These are phyloP conservation scores for Sula dactylatra DNA, from an alignment of 2,113 vertebrate species.

Conservation along the genomic window DNA sequence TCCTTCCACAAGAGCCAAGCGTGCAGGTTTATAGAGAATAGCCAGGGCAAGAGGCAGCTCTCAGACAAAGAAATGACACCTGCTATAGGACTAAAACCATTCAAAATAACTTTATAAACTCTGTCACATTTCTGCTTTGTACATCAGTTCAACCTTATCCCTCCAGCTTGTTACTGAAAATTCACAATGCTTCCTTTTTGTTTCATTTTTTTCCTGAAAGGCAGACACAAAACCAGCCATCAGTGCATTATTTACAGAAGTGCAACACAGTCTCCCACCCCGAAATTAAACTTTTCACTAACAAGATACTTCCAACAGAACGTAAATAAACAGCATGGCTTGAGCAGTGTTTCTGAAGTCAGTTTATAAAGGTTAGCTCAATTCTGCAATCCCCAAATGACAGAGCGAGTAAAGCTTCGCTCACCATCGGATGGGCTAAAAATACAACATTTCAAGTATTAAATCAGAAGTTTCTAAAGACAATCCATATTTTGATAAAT, in stretches of 20 bases:
- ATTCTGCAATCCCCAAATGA: constrained; percentile 5
- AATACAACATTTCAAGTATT: constrained; percentile 66
- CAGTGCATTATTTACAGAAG: constrained; percentile 66
- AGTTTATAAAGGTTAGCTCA: constrained; percentile 49
- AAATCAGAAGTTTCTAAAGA: constrained; percentile 59
- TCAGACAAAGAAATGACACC: constrained; percentile 43
- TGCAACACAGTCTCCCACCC: constrained; percentile 28
- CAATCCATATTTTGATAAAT: constrained; percentile 34
- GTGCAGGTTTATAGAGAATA: neutral
- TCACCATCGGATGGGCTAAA: constrained; percentile 16
- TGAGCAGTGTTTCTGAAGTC: constrained; percentile 42
- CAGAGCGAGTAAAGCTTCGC: constrained; percentile 23
- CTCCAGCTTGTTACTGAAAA: neutral
- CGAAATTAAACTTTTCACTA: neutral
- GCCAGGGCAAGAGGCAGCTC: neutral
- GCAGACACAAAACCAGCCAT: constrained; percentile 50
- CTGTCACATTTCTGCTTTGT: constrained; percentile 68
- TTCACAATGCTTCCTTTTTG: neutral
- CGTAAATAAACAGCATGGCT: neutral
- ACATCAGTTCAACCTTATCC: constrained; percentile 41
- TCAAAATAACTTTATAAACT: constrained; percentile 77
- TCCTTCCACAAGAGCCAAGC: neutral
- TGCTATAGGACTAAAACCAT: constrained; percentile 45
- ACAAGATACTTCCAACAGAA: constrained; percentile 4
- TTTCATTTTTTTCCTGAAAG: neutral